These are phyloP conservation scores for Chiridota heheva DNA, from an alignment of 35 echinoderm and acorn worm species.

Conservation along the genomic window DNA sequence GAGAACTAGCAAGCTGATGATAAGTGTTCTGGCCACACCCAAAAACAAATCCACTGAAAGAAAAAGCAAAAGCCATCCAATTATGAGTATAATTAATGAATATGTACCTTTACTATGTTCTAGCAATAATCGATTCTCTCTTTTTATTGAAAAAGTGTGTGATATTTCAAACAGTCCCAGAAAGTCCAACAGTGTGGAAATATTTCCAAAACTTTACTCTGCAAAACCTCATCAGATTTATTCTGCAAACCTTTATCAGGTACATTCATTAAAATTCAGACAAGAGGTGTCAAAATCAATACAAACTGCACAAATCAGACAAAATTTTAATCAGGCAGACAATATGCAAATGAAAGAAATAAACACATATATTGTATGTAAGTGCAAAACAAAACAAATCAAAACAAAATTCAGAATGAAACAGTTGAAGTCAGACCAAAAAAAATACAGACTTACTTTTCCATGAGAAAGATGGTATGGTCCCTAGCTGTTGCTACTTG, in stretches of 20 bases:
- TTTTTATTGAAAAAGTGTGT: neutral
- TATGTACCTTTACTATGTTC: neutral
- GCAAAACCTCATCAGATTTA: too few species aligned
- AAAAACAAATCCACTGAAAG: constrained; percentile 74
- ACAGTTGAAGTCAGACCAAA: too few species aligned
- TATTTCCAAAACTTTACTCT: too few species aligned
- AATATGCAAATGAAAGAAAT: too few species aligned
- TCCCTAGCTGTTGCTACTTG: constrained; percentile 84
- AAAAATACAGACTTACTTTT: constrained; percentile 60
- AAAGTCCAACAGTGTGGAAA: neutral
- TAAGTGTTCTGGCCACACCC: constrained; percentile 87
- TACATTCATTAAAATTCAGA: too few species aligned
- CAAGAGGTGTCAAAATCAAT: too few species aligned
- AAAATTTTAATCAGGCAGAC: too few species aligned
- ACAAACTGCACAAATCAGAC: too few species aligned
- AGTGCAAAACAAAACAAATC: too few species aligned
- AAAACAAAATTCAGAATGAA: too few species aligned
- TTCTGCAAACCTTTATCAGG: too few species aligned
- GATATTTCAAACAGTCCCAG: neutral
- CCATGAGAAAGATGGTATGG: constrained; percentile 81
- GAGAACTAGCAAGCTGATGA: constrained; percentile 71
- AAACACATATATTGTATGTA: too few species aligned
- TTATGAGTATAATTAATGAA: neutral
- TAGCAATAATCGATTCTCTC: neutral
- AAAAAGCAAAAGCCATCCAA: constrained; percentile 22